A percentile compares a stretch with the other conserved stretches of the same genome.
These are phyloP conservation scores for Carassius gibelio DNA, from an alignment of 2,113 vertebrate species.

Conservation along the genomic window DNA sequence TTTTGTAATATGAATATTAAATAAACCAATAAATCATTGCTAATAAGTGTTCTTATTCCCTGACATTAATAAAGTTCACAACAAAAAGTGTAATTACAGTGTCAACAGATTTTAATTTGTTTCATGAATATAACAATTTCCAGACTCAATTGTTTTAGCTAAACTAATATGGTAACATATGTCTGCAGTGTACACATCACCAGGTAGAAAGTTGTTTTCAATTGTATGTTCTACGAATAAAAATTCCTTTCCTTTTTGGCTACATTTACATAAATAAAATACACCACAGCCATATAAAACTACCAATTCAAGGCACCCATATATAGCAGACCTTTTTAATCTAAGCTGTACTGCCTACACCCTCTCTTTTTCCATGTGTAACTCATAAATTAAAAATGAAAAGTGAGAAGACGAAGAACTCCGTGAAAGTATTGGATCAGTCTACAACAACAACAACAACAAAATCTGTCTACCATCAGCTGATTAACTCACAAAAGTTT, in stretches of 20 bases:
- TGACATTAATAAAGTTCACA: background rate
- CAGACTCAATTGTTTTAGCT: slow-evolving; percentile 16
- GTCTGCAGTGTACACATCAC: slow-evolving; percentile 20
- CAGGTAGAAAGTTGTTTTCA: slow-evolving; percentile 26
- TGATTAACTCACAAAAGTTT: slow-evolving; percentile 11
- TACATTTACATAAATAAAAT: slow-evolving; percentile 61
- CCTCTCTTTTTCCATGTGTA: slow-evolving; percentile 35
- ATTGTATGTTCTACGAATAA: slow-evolving; percentile 41
- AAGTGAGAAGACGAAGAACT: slow-evolving; percentile 30
- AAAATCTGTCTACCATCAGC: background rate
- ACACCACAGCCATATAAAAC: slow-evolving; percentile 69
- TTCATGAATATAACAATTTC: slow-evolving; percentile 37
- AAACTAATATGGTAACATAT: slow-evolving; percentile 21
- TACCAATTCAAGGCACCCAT: slow-evolving; percentile 77
- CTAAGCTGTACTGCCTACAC: slow-evolving; percentile 35
- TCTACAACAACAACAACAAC: background rate
- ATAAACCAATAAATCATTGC: background rate
- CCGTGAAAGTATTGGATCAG: background rate
- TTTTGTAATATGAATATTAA: background rate
- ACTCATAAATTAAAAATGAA: slow-evolving; percentile 57
- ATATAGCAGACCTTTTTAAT: slow-evolving; percentile 64
- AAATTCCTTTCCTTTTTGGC: slow-evolving; percentile 35
- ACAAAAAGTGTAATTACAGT: slow-evolving; percentile 14
- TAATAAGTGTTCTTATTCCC: background rate
- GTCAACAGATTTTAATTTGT: slow-evolving; percentile 44